Conservation (phyloP, 2,113 vertebrate genomes). For the Epinephelus moara region DNA sequence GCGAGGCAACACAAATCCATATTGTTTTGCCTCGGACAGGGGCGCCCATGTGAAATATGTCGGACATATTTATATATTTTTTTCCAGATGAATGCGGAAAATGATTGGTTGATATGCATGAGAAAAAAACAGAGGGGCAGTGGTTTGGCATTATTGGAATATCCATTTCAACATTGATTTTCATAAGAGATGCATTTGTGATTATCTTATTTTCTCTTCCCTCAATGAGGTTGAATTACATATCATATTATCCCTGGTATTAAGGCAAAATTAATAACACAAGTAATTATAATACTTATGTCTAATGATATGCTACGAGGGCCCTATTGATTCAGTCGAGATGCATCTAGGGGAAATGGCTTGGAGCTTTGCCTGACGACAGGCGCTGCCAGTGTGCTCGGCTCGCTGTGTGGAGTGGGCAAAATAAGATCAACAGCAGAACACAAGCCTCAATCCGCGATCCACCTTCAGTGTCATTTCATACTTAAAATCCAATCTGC, state of each 20-base stretch:
- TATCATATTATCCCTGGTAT: conserved; percentile 81
- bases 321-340: conserved; percentile 80
- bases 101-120: conserved; percentile 84
- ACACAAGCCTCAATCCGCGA: conserved; percentile 26
- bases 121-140: conserved; percentile 65
- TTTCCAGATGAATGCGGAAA: conserved; percentile 78
- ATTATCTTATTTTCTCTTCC: conserved; percentile 84
- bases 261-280: conserved; percentile 86
- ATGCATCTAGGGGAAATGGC: conserved; percentile 67
- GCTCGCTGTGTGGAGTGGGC: conserved; percentile 14
- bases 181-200: conserved; percentile 84
- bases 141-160: conserved; percentile 77
- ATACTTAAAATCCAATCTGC: conserved; percentile 41
- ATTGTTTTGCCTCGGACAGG: conserved; percentile 82
- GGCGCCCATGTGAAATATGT: conserved; percentile 79
- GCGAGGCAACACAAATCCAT: conserved; percentile 88
- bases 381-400: conserved; percentile 49
- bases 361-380: conserved; percentile 75
- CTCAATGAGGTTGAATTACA: conserved; percentile 82
- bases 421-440: conserved; percentile 56
- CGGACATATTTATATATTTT: conserved; percentile 77
- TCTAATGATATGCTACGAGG: conserved; percentile 82
- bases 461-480: conserved; percentile 38
- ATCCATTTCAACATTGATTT: conserved; percentile 85
- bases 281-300: conserved; percentile 85